Base-by-base conservation (phyloP, 2,888 invertebrate species). In the Cerceris rybyensis region DNA sequence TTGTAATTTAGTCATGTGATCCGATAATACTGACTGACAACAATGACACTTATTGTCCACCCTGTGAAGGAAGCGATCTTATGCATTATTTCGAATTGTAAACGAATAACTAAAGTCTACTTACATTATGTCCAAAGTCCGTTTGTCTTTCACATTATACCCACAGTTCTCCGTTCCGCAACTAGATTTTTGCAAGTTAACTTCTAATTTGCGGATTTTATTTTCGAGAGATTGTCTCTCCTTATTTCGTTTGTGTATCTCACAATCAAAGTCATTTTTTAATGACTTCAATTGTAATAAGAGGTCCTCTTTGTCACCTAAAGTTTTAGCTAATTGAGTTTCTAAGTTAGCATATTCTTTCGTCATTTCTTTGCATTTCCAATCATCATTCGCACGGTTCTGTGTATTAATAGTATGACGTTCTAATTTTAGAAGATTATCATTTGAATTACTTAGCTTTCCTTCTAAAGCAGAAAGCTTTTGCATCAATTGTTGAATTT, bases 231-330 rank as follows among this genome's bases (percentile, higher is more conserved):
- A 88, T 41, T 92, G 90, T 82, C 94, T 95, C 86, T 96, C 95
- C 90, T 94, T 93, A 83, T 95, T 94, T 49, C 94, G 91, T 9
- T 94, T 92, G 82, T 94, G 94, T 2, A 93, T 92, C 75, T 95
- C 95, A 67, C 94, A 92, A 58, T 94, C 93, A 79, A 94, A 94
- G 14, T 92, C 91, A 46, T 93, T 93, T 63, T 94, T 94, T 82
- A 95, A 91, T 67, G 94, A 93, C 57, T 95, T 94, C 64, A 95
- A 91, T 84, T 95, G 95, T 74, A 93, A 92, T 39, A 94, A 93
- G 1, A 95, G 88, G 70, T 93, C 93, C 84, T 95, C 95, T 82
- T 94, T 94, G 85, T 91, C 92, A 55, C 86, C 83, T 0, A 91
- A 75, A 4, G 87, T 83, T 72, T 85, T 85, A 6, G 86, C 76